Base-by-base conservation (phyloP, 2,113 vertebrate genomes). In the Chloebia gouldiae region DNA sequence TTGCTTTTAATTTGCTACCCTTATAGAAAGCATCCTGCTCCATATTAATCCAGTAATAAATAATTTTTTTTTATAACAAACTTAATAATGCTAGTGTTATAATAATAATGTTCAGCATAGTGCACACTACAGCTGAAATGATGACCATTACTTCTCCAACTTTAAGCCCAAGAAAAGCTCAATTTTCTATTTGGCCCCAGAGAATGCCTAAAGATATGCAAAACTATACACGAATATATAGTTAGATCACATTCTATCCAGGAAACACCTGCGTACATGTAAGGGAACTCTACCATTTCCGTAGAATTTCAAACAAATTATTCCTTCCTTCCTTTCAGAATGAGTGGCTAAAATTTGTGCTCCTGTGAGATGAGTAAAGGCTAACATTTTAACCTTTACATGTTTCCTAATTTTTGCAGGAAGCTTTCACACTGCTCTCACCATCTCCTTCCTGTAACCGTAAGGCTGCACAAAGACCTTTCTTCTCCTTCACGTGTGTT, bases 251-350 rank as follows among this genome's bases (percentile, higher is more conserved):
- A 85, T 23, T 82, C 35, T 31, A 31, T 17, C 15, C 94, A 93
- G 93, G 95, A 95, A 96, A 78, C 92, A 94, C 66, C 87, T 96
- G 92, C 5, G 18, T 44, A 88, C 13, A 1, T 17, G 49, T 27
- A 83, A 80, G 35, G 86, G 68, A 95, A 94, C 71, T 70, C 71
- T 9, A 86, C 15, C 70, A 60, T 81, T 95, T 96, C 90, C 85
- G 0, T 28, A 20, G n/a, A 30, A 16, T 81, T 75, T 71, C 56
- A 88, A 80, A 75, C 82, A 86, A 64, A 84, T 88, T 70, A 88
- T 78, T 93, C 60, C 75, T 95, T 96, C 93, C 96, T 96, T 97
- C 94, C 90, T 93, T 90, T 56, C 53, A 35, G 15, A 56, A 27
- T 1, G 1, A 93, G 70, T 27, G n/a, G 31, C n/a, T 86, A 68